A percentile compares a stretch with the other conserved stretches of the same genome.
Evolutionary conservation across 2,113 vertebrate genomes (phyloP).

Genomic region (Coturnix japonica): DNA sequence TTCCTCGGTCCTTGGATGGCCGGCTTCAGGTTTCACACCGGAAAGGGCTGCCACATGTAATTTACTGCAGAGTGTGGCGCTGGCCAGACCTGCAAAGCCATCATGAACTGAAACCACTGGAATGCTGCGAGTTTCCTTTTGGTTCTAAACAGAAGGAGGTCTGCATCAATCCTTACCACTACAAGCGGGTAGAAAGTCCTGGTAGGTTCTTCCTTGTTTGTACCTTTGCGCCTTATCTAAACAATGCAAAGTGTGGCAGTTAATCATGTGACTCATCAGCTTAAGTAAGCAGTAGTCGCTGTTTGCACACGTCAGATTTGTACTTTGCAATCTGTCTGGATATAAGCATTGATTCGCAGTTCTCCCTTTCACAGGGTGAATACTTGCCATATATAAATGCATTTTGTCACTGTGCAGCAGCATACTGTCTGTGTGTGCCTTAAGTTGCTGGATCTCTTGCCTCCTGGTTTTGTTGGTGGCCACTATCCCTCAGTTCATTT

Average conservation of each 20-base stretch:
- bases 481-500: background rate
- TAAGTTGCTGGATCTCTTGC: background rate
- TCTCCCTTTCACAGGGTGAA: background rate
- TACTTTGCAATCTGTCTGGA: slow-evolving; percentile 23
- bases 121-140: slow-evolving; percentile 97
- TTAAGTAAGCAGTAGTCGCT: slow-evolving; percentile 45
- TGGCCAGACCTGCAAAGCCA: slow-evolving; percentile 98
- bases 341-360: slow-evolving; percentile 9
- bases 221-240: slow-evolving; percentile 42
- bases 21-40: slow-evolving; percentile 95
- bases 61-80: slow-evolving; percentile 97
- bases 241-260: slow-evolving; percentile 4
- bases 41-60: slow-evolving; percentile 93
- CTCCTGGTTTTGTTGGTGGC: background rate
- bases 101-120: slow-evolving; percentile 96
- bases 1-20: slow-evolving; percentile 94
- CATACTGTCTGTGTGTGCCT: background rate
- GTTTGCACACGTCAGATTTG: slow-evolving; percentile 31
- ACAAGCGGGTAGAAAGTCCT: slow-evolving; percentile 96
- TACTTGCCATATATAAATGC: background rate
- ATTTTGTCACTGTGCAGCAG: background rate
- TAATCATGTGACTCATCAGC: slow-evolving; percentile 18
- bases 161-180: slow-evolving; percentile 98
- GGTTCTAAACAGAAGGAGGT: slow-evolving; percentile 98
- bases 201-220: slow-evolving; percentile 81